Evolutionary conservation across 2,888 invertebrate species (phyloP).

Genomic region (Coenonympha arcania): DNA sequence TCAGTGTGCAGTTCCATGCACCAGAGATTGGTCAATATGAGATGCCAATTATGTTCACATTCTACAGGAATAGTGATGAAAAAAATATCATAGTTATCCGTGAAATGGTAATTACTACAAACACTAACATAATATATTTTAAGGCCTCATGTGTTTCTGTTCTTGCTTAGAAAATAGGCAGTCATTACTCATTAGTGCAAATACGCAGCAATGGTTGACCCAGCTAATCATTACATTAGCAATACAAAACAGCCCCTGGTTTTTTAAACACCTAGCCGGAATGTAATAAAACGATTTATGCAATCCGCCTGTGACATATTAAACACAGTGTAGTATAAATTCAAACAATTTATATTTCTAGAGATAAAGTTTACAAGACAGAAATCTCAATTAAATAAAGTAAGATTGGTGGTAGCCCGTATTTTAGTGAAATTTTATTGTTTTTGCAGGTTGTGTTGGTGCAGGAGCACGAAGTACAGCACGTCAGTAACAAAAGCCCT

Average conservation of each 20-base stretch:
- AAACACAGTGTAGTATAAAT: no score
- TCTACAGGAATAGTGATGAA: slow-evolving; percentile 39
- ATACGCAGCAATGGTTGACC: background rate
- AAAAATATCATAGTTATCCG: slow-evolving; percentile 50
- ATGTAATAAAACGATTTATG: no score
- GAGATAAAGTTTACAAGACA: no score
- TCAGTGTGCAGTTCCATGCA: slow-evolving; percentile 38
- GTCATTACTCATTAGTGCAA: background rate
- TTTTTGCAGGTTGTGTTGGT: slow-evolving; percentile 45
- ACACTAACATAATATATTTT: no score
- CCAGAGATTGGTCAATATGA: slow-evolving; percentile 55
- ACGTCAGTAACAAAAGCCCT: slow-evolving; percentile 36
- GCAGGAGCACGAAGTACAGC: slow-evolving; percentile 36
- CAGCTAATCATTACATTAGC: no score
- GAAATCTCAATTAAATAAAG: no score
- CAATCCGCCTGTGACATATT: no score
- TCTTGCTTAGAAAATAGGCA: background rate
- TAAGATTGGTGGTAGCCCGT: no score
- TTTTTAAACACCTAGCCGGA: no score
- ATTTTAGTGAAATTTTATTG: background rate
- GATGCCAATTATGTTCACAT: slow-evolving; percentile 64
- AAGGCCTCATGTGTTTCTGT: background rate
- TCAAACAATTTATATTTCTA: no score
- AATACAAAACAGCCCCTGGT: no score
- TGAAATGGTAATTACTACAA: slow-evolving; percentile 57